Percentiles rank a stretch among this genome's conserved stretches.
phyloP scores from a whole-genome alignment of 2,888 invertebrate species.

The Diachrysia chrysitis region DNA sequence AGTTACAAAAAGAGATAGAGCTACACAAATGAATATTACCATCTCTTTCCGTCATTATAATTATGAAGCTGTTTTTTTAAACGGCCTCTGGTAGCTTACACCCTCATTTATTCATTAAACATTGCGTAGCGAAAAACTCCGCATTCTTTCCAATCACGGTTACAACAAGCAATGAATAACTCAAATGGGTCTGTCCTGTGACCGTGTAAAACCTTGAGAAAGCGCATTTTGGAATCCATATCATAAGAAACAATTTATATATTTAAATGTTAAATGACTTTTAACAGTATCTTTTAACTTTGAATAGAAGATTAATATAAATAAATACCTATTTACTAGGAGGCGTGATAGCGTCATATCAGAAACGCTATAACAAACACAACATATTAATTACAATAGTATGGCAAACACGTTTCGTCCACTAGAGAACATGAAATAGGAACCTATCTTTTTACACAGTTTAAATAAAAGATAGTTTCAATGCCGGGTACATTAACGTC shows the following conservation, averaged over 20 bases:
- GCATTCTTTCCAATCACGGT: background rate
- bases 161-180: background rate
- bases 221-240: background rate
- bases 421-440: background rate
- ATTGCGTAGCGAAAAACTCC: too few species aligned
- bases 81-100: too few species aligned
- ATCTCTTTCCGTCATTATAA: too few species aligned
- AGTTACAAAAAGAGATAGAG: too few species aligned
- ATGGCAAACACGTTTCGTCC: background rate
- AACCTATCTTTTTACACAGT: too few species aligned
- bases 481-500: too few species aligned
- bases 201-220: background rate
- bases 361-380: background rate
- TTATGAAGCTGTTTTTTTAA: too few species aligned
- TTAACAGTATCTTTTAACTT: background rate
- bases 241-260: background rate
- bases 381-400: background rate
- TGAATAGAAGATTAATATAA: background rate
- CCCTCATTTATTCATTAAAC: too few species aligned
- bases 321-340: background rate
- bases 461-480: too few species aligned
- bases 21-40: too few species aligned
- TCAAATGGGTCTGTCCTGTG: background rate
- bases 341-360: background rate
- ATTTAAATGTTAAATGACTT: background rate